Evolutionary conservation across 2,113 vertebrate species (phyloP).

Genomic region (Apaloderma vittatum): DNA sequence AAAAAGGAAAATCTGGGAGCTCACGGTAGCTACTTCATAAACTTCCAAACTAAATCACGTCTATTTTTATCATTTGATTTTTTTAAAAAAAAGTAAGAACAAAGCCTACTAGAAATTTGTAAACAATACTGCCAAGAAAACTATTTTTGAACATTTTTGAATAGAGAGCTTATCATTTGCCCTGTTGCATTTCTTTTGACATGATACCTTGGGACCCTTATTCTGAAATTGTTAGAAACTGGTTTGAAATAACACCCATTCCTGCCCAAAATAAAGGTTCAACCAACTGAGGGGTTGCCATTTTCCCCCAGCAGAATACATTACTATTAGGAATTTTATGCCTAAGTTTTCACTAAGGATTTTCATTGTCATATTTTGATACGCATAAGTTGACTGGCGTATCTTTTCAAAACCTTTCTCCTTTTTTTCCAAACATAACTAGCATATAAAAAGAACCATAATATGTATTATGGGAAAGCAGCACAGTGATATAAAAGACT

Average conservation of each 20-base stretch:
- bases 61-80: neutral
- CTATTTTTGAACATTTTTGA: neutral
- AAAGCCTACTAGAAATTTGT: neutral
- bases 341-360: constrained; percentile 20
- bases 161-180: neutral
- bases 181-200: neutral
- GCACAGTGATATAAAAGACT: constrained; percentile 69
- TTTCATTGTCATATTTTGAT: constrained; percentile 47
- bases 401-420: constrained; percentile 70
- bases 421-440: constrained; percentile 56
- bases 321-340: constrained; percentile 48
- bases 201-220: neutral
- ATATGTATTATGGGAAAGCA: constrained; percentile 76
- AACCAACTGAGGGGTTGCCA: constrained; percentile 30
- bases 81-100: neutral
- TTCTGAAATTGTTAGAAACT: constrained; percentile 14
- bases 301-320: constrained; percentile 25
- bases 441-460: constrained; percentile 71
- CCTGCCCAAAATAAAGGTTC: neutral
- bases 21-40: neutral
- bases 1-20: constrained; percentile 9
- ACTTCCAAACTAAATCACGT: neutral
- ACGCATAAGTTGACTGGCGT: constrained; percentile 58
- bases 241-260: constrained; percentile 29
- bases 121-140: neutral